Evolutionary conservation across 2,888 invertebrate species (phyloP).

Genomic region (Orthosia gothica): DNA sequence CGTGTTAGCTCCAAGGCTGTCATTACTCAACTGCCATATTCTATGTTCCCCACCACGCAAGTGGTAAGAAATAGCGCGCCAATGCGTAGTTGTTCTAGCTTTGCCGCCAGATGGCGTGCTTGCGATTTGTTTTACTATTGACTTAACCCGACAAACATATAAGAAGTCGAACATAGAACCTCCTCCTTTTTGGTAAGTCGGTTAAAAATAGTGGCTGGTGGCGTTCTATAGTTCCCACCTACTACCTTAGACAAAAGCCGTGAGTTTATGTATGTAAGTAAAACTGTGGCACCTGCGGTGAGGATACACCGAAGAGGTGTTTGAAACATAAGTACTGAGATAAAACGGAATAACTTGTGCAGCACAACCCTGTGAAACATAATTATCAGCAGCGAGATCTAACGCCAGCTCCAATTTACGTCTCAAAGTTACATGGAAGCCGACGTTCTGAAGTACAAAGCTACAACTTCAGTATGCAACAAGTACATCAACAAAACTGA

Average conservation of each 20-base stretch:
- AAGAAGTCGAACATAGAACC: too few species aligned
- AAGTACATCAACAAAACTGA: constrained; percentile 82
- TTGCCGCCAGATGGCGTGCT: too few species aligned
- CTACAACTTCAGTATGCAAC: constrained; percentile 80
- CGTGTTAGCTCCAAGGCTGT: too few species aligned
- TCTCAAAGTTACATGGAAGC: constrained; percentile 49
- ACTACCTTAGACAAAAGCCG: too few species aligned
- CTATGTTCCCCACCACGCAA: too few species aligned
- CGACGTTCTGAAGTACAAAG: constrained; percentile 59
- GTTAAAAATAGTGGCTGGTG: not conserved
- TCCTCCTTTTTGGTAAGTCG: too few species aligned
- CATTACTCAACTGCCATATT: too few species aligned
- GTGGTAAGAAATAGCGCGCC: too few species aligned
- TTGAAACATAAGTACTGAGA: not conserved
- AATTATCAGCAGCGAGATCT: constrained; percentile 50
- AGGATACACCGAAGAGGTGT: not conserved
- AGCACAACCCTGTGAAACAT: constrained; percentile 24
- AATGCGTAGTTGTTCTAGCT: too few species aligned
- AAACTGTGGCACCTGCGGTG: not conserved
- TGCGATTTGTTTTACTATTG: too few species aligned
- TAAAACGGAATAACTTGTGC: constrained; percentile 18
- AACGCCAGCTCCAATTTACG: constrained; percentile 51
- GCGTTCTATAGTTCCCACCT: not conserved
- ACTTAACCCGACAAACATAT: too few species aligned
- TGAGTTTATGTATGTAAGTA: not conserved